These are phyloP conservation scores for Zingel zingel DNA, from an alignment of 2,113 vertebrate species.

Conservation along the genomic window DNA sequence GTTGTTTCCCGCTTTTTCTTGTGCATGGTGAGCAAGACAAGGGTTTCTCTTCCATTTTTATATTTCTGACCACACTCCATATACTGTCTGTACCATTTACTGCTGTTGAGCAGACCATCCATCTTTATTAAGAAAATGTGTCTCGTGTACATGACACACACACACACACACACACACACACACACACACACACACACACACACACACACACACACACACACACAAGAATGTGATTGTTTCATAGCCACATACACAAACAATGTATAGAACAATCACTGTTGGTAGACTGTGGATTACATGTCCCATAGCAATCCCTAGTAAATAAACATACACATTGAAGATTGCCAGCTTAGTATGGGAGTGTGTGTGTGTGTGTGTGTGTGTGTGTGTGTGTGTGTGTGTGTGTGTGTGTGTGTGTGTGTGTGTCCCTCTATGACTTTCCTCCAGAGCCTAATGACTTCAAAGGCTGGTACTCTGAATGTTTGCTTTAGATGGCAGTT, in stretches of 20 bases:
- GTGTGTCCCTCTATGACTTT: slow-evolving; percentile 21
- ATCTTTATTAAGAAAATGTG: slow-evolving; percentile 1
- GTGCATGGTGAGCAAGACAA: neutral
- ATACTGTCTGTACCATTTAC: neutral
- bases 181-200: neutral
- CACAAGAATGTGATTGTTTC: slow-evolving; percentile 24
- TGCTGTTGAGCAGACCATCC: neutral
- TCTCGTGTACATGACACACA: neutral
- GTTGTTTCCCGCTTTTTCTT: neutral
- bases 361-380: slow-evolving; percentile 3
- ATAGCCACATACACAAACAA: slow-evolving; percentile 23
- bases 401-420: neutral
- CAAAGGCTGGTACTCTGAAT: neutral
- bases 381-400: slow-evolving; percentile 9
- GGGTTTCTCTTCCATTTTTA: slow-evolving; percentile 31
- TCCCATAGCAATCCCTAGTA: slow-evolving; percentile 38
- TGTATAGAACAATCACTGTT: slow-evolving; percentile 34
- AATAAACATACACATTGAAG: slow-evolving; percentile 42
- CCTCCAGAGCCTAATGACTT: slow-evolving; percentile 11
- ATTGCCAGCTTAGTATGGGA: slow-evolving; percentile 49
- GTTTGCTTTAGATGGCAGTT: slow-evolving; percentile 9
- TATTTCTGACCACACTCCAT: neutral
- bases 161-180: neutral
- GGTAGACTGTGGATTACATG: slow-evolving; percentile 53
- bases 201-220: neutral